A percentile compares a stretch with the other conserved stretches of the same genome.
Evolutionary conservation across 2,888 invertebrate genomes (phyloP).

Genomic region (Drepanosiphum platanoidis): DNA sequence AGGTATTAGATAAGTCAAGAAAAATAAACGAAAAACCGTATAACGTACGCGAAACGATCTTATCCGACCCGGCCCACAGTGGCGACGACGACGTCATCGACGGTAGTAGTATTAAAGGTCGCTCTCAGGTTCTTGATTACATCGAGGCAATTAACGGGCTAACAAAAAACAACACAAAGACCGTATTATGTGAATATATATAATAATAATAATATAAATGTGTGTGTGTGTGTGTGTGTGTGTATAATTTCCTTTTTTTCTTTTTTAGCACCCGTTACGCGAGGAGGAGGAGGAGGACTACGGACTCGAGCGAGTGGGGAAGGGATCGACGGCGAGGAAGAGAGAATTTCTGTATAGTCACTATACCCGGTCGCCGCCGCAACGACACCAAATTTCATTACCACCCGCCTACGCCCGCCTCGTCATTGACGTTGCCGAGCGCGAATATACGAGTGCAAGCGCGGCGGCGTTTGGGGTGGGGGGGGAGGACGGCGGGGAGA

Average conservation of each 20-base stretch:
- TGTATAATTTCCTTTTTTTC: slow-evolving; percentile 76
- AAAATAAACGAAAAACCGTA: background rate
- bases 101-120: slow-evolving; percentile 57
- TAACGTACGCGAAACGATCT: slow-evolving; percentile 7
- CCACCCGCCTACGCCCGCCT: slow-evolving; percentile 26
- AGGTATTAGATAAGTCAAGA: background rate
- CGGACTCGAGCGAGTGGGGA: background rate
- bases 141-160: slow-evolving; percentile 45
- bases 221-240: background rate
- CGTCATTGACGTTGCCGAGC: background rate
- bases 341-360: background rate
- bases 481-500: slow-evolving; percentile 17
- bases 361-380: slow-evolving; percentile 31
- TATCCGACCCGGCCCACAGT: background rate
- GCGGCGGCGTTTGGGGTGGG: background rate
- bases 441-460: background rate
- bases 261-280: slow-evolving; percentile 18
- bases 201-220: background rate
- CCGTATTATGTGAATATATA: background rate
- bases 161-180: slow-evolving; percentile 52
- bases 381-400: slow-evolving; percentile 60
- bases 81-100: too few species aligned
- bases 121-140: slow-evolving; percentile 58
- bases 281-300: background rate
- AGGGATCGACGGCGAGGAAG: background rate